Base-by-base conservation (phyloP, 2,888 invertebrate genomes). In the Helleia helle region DNA sequence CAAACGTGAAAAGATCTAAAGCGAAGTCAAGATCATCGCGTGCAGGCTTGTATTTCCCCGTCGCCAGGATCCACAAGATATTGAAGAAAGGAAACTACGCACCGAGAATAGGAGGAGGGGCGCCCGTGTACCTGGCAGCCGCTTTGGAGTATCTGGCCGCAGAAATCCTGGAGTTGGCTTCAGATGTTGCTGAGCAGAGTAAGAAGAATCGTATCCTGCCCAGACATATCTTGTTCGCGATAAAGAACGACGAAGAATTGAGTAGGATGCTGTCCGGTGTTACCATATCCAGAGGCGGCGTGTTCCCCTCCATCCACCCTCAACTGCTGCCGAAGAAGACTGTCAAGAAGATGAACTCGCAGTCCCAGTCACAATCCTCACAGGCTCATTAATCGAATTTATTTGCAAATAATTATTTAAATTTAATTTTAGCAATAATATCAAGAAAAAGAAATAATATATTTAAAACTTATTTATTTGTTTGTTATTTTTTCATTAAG, bases 81-180 rank as follows among this genome's bases (percentile, higher is more conserved):
- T 61, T 89, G 1, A 65, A 86, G 0, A 87, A 88, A 49, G 89
- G 89, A 3, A 87, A 89, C 60, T 89, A 85, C 52, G 88, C 89
- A 0, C 87, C 87, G 18, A 65, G 88, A 17, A 75, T 88, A 0
- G 87, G 87, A 0, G 71, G 49, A 1, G 86, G 86, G 0, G 87
- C 88, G 0, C 74, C 88, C 0, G 74, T 88, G 1, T 88, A 84
- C 50, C 52, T 88, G 1, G 84, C 87, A 0, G 88, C 88, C 4
- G 88, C 87, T 0, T 61, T 90, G 56, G 90, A 90, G 52, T 90
- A 90, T 50, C 59, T 90, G 14, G 87, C 90, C 0, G 91, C 91
- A 11, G 92, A 92, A 74, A 87, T 90, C 11, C 55, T 90, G 42
- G 90, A 90, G 52, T 71, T 90, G 55, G 87, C 90, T 0, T 83